phyloP scores from a whole-genome alignment of 2,113 vertebrate genomes.

The Deroptyus accipitrinus region DNA sequence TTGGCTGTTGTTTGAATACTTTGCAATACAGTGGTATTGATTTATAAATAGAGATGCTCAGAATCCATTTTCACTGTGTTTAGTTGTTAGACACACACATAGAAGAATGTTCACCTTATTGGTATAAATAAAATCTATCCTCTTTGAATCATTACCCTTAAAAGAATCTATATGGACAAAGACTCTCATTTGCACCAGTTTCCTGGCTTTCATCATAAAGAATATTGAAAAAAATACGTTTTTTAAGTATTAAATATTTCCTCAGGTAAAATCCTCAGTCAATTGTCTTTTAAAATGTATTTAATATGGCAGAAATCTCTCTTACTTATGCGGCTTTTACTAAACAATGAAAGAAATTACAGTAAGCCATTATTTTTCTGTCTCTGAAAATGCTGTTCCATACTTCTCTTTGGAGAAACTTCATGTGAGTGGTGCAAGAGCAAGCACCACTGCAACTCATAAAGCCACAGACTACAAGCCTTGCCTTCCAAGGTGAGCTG shows the following conservation, averaged over 20 bases:
- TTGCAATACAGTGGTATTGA: not conserved
- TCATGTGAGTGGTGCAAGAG: not conserved
- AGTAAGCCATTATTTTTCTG: not conserved
- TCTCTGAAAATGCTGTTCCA: not conserved
- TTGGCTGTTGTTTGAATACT: not conserved
- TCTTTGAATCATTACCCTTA: not conserved
- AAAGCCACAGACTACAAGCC: not conserved
- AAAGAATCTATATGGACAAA: not conserved
- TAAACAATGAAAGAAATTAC: not conserved
- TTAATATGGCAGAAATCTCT: not conserved
- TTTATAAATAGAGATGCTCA: not conserved
- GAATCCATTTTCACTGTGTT: not conserved
- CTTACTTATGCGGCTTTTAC: not conserved
- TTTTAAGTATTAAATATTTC: not conserved
- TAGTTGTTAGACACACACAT: not conserved
- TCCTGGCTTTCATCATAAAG: not conserved
- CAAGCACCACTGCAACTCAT: not conserved
- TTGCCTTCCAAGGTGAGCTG: not conserved
- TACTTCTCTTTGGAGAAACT: not conserved
- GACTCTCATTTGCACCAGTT: not conserved
- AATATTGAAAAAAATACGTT: not conserved
- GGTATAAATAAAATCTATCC: not conserved
- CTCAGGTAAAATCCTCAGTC: not conserved
- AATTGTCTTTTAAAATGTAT: not conserved
- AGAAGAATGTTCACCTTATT: not conserved